Evolutionary conservation across 2,113 vertebrate genomes (phyloP).

Genomic region (Macrotus californicus): DNA sequence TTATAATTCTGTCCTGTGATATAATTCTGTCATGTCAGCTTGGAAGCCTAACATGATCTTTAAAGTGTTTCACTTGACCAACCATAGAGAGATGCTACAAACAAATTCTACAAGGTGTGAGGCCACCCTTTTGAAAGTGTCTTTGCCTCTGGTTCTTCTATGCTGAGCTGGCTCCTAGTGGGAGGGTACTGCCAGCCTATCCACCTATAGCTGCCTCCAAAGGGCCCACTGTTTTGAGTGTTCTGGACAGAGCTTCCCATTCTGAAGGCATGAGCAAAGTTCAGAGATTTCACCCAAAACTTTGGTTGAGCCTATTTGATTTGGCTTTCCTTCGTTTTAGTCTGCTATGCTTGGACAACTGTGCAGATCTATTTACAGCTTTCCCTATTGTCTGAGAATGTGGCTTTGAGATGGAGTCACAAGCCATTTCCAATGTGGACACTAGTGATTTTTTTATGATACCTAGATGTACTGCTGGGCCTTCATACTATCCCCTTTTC

Average conservation of each 20-base stretch:
- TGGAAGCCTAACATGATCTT: neutral
- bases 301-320: conserved; percentile 44
- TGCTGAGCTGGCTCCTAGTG: neutral
- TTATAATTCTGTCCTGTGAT: neutral
- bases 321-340: conserved; percentile 57
- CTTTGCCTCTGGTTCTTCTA: neutral
- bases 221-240: neutral
- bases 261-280: conserved; percentile 51
- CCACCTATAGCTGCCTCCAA: conserved; percentile 24
- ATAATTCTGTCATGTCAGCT: neutral
- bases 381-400: conserved; percentile 55
- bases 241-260: conserved; percentile 53
- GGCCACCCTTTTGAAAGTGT: neutral
- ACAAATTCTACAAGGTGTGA: neutral
- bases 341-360: conserved; percentile 64
- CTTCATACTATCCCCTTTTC: neutral
- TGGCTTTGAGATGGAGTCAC: conserved; percentile 54
- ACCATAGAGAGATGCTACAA: conserved; percentile 51
- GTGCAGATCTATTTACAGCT: conserved; percentile 57
- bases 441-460: conserved; percentile 36
- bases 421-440: conserved; percentile 39
- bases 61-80: conserved; percentile 37
- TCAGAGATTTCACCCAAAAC: conserved; percentile 55
- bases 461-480: neutral
- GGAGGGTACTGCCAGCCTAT: neutral